Evolutionary conservation across 2,797 vertebrate genomes (phyloP).

Genomic region (Smutsia gigantea): DNA sequence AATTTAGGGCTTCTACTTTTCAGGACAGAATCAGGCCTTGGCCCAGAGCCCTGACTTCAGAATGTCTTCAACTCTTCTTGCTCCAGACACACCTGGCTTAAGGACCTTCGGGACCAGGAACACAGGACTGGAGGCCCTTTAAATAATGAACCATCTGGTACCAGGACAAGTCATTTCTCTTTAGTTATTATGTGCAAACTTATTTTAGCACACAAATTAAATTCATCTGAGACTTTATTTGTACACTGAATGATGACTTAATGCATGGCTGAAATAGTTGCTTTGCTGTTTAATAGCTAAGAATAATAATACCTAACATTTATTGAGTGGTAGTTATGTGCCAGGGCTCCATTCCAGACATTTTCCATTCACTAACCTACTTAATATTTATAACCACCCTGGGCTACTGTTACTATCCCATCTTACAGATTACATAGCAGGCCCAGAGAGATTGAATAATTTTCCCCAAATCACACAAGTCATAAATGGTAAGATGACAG

Average conservation of each 20-base stretch:
- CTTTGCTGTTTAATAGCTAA: slow-evolving; percentile 30
- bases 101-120: not conserved
- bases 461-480: not conserved
- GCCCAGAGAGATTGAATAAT: not conserved
- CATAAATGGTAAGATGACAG: not conserved
- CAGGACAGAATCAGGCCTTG: not conserved
- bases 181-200: slow-evolving; percentile 43
- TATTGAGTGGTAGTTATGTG: not conserved
- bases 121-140: not conserved
- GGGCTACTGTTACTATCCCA: not conserved
- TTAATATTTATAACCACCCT: not conserved
- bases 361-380: not conserved
- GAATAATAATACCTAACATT: not conserved
- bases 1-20: not conserved
- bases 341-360: not conserved
- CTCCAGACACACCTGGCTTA: not conserved
- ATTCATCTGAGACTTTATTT: slow-evolving; percentile 43
- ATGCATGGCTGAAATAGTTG: not conserved
- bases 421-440: not conserved
- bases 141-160: not conserved
- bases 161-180: not conserved
- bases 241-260: not conserved
- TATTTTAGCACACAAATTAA: slow-evolving; percentile 46
- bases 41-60: not conserved
- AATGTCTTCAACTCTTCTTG: slow-evolving; percentile 36